Percentiles rank a stretch among this genome's conserved stretches.
phyloP scores from a whole-genome alignment of 2,888 invertebrate species.

The Cotesia congregata region DNA sequence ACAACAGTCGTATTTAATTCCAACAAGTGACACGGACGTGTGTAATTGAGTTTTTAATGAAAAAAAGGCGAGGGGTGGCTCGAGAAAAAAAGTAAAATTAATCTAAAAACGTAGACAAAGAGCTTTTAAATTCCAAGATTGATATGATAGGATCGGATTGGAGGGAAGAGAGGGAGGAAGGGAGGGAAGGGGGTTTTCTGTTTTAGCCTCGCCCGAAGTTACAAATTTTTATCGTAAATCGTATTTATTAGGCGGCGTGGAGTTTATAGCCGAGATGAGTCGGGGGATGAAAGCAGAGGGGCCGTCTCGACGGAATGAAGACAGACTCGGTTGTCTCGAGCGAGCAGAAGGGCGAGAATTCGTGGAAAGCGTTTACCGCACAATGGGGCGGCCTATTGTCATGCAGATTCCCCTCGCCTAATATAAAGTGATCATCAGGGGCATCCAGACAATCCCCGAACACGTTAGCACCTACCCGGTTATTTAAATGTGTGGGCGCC shows the following conservation, averaged over 20 bases:
- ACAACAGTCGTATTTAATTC: too few relatives aligned
- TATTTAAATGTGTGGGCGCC: neutral
- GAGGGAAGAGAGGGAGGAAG: too few relatives aligned
- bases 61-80: too few relatives aligned
- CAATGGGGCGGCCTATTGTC: constrained; percentile 61
- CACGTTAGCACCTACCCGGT: constrained; percentile 51
- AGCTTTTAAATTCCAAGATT: neutral
- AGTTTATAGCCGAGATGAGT: constrained; percentile 22
- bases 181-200: neutral
- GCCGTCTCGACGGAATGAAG: constrained; percentile 45
- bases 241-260: constrained; percentile 34
- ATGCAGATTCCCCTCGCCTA: constrained; percentile 62
- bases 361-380: constrained; percentile 63
- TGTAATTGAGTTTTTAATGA: too few relatives aligned
- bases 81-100: neutral
- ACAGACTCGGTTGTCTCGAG: constrained; percentile 47
- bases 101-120: neutral
- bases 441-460: constrained; percentile 58
- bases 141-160: neutral
- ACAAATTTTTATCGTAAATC: constrained; percentile 35
- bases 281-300: constrained; percentile 26
- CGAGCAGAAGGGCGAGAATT: constrained; percentile 36
- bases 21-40: too few relatives aligned
- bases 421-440: constrained; percentile 64
- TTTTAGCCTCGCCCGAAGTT: constrained; percentile 8